Evolutionary conservation across 2,888 invertebrate species (phyloP), one percentile per base, ranked within the genome.

Genomic region (Lasioglossum pauxillum): DNA sequence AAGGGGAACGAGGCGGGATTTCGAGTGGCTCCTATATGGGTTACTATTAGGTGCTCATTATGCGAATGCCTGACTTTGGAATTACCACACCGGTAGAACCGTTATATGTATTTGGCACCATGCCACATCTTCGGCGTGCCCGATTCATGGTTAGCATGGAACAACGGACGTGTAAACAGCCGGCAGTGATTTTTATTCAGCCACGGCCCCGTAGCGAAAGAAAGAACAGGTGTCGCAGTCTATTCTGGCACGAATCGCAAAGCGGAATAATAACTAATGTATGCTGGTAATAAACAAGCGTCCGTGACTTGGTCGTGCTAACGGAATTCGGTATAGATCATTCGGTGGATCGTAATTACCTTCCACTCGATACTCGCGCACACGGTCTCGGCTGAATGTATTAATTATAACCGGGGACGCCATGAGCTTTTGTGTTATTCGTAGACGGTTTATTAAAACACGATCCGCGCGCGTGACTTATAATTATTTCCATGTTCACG

Each of bases 51-150:
- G 86, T 83, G 78, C 88, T 93, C 90, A 90, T 93, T 93, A 92
- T 91, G 90, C 91, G 90, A 91, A 91, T 89, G 87, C 87, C 90
- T 89, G 89, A 89, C 88, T 92, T 88, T 80, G 88, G 82, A 92
- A 91, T 93, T 88, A 86, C 90, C 89, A 90, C 89, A 88, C 89
- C 85, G 88, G 88, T 78, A 91, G 85, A 91, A 94, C 94, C 94
- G 94, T 94, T 94, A 94, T 92, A 90, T 91, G 93, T 94, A 94
- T 94, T 94, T 94, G 94, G 94, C 93, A 93, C 88, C 84, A 89
- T 75, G 93, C 93, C 93, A 93, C 86, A 88, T 88, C 91, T 91
- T 90, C 83, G 86, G 80, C 90, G 91, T 93, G 88, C 92, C 86
- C 91, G 92, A 92, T 93, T 92, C 91, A 81, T 82, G 82, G 87